Conservation (phyloP, 2,113 vertebrate genomes). For the Myrmophylax atrothorax region DNA sequence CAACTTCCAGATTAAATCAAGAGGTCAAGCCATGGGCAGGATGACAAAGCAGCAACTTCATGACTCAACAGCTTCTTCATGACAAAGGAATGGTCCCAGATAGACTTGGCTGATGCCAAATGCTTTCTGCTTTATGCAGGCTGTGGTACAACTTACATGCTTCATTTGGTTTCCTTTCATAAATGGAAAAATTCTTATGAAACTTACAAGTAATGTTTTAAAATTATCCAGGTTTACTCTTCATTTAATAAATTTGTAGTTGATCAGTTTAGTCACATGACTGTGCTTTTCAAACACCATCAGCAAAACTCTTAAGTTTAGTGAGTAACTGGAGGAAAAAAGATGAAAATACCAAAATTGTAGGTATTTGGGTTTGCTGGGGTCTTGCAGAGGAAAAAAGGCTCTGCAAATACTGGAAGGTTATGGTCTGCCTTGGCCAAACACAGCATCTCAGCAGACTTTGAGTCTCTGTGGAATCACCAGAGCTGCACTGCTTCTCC, state of each 20-base stretch:
- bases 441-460: not conserved
- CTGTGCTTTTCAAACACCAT: not conserved
- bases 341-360: not conserved
- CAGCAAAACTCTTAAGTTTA: not conserved
- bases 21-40: not conserved
- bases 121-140: not conserved
- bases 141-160: not conserved
- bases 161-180: not conserved
- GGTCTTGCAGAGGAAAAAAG: not conserved
- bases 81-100: not conserved
- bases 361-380: not conserved
- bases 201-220: not conserved
- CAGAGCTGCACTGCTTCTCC: not conserved
- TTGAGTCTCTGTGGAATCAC: not conserved
- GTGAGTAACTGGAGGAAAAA: not conserved
- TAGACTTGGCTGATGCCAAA: not conserved
- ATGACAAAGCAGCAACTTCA: not conserved
- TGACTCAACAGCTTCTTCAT: not conserved
- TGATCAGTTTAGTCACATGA: not conserved
- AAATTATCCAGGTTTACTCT: not conserved
- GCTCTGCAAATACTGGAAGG: not conserved
- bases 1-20: constrained; percentile 2
- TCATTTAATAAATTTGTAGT: not conserved
- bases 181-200: not conserved
- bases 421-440: not conserved